Evolutionary conservation across 2,797 vertebrate genomes (phyloP).

Genomic region (Odontamblyopus lacepedii): DNA sequence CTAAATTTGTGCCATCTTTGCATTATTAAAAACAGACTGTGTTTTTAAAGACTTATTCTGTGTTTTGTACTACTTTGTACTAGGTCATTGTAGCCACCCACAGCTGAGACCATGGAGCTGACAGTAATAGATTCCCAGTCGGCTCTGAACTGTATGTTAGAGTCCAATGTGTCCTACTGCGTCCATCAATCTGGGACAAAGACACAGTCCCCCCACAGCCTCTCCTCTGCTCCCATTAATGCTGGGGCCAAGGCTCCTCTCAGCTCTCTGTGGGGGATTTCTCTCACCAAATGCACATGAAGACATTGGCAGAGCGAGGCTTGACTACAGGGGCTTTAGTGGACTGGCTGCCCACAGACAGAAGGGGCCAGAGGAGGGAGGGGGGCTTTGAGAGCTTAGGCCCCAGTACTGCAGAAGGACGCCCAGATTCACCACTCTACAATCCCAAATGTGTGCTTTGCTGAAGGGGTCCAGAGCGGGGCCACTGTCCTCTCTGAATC

Average conservation of each 20-base stretch:
- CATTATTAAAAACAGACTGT: background rate
- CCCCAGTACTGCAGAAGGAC: slow-evolving; percentile 46
- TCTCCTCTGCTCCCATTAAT: slow-evolving; percentile 48
- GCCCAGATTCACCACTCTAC: slow-evolving; percentile 39
- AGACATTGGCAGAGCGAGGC: slow-evolving; percentile 40
- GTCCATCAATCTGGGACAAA: slow-evolving; percentile 38
- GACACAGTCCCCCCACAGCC: slow-evolving; percentile 39
- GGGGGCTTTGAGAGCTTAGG: slow-evolving; percentile 68
- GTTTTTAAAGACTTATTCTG: background rate
- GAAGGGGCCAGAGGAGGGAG: slow-evolving; percentile 50
- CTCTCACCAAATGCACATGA: slow-evolving; percentile 26
- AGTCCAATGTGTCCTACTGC: slow-evolving; percentile 37
- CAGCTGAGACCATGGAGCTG: background rate
- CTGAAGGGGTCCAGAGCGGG: slow-evolving; percentile 30
- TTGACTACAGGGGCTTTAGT: slow-evolving; percentile 51
- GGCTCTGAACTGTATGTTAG: slow-evolving; percentile 51
- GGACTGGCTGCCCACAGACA: slow-evolving; percentile 58
- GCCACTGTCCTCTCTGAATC: slow-evolving; percentile 11
- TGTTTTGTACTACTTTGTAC: background rate
- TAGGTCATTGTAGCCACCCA: background rate
- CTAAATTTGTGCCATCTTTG: background rate
- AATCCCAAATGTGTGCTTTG: slow-evolving; percentile 33
- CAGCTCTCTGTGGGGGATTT: slow-evolving; percentile 49
- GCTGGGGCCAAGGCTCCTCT: slow-evolving; percentile 46
- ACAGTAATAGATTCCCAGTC: slow-evolving; percentile 30